phyloP scores from a whole-genome alignment of 92 coral and sea anemone genomes.

The Scolanthus callimorphus region DNA sequence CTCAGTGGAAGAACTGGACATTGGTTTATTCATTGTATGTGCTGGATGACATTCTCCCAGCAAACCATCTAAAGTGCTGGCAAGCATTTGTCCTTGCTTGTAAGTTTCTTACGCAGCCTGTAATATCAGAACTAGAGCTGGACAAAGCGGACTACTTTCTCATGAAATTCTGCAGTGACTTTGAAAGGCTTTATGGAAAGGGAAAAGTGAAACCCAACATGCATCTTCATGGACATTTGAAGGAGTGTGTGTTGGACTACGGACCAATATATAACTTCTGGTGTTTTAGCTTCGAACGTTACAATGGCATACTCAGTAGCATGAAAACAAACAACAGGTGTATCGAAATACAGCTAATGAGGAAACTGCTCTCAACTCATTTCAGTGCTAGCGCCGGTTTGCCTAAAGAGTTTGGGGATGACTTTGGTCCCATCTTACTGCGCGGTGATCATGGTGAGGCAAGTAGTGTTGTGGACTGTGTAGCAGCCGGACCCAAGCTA shows the following conservation, averaged over 20 bases:
- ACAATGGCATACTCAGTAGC: slow-evolving; percentile 6
- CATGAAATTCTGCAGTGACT: slow-evolving; percentile 10
- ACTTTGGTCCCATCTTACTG: background rate
- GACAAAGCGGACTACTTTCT: slow-evolving; percentile 9
- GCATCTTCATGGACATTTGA: too few relatives aligned
- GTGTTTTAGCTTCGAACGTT: slow-evolving; percentile 27
- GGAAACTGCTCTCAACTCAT: slow-evolving; percentile 13
- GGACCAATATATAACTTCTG: slow-evolving; percentile 22
- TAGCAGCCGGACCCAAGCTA: background rate
- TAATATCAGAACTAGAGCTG: slow-evolving; percentile 8
- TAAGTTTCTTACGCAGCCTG: slow-evolving; percentile 11
- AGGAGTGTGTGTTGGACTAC: too few relatives aligned
- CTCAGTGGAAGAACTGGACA: slow-evolving; percentile 61
- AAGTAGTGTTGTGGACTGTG: background rate
- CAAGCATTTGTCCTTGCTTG: slow-evolving; percentile 46
- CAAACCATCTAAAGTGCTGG: slow-evolving; percentile 25
- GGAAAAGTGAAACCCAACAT: slow-evolving; percentile 6
- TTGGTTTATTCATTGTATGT: slow-evolving; percentile 29
- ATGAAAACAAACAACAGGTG: slow-evolving; percentile 11
- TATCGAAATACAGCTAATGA: slow-evolving; percentile 20
- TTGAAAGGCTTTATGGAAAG: too few relatives aligned
- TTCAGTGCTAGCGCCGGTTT: background rate
- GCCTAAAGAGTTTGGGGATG: background rate
- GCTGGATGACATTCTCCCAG: slow-evolving; percentile 29
- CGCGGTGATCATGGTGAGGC: background rate